Evolutionary conservation across 2,797 vertebrate genomes (phyloP).

Genomic region (Channa striata): DNA sequence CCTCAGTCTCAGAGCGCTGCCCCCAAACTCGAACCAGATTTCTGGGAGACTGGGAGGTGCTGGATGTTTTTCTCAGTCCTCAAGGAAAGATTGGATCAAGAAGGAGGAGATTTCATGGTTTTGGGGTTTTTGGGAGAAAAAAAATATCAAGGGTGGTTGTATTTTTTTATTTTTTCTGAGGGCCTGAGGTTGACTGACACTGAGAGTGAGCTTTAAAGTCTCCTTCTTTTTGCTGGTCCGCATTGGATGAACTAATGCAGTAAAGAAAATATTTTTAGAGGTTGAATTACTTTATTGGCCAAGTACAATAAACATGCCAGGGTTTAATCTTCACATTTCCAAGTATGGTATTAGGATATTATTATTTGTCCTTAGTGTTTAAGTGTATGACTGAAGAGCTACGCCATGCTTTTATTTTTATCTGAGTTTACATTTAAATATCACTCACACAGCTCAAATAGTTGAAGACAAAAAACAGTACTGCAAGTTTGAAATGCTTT

Average conservation of each 20-base stretch:
- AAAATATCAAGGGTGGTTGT: slow-evolving; percentile 30
- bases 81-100: slow-evolving; percentile 78
- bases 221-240: slow-evolving; percentile 41
- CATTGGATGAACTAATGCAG: slow-evolving; percentile 53
- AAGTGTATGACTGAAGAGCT: slow-evolving; percentile 32
- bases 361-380: slow-evolving; percentile 33
- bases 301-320: slow-evolving; percentile 61
- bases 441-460: background rate
- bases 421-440: slow-evolving; percentile 1
- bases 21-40: slow-evolving; percentile 85
- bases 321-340: slow-evolving; percentile 53
- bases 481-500: slow-evolving; percentile 11
- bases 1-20: slow-evolving; percentile 59
- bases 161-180: slow-evolving; percentile 22
- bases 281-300: slow-evolving; percentile 57
- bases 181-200: slow-evolving; percentile 60
- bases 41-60: slow-evolving; percentile 67
- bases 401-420: background rate
- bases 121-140: slow-evolving; percentile 35
- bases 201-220: slow-evolving; percentile 34
- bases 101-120: slow-evolving; percentile 68
- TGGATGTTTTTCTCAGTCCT: slow-evolving; percentile 74
- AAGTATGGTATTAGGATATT: slow-evolving; percentile 34
- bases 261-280: slow-evolving; percentile 63
- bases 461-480: background rate